Base-by-base conservation (phyloP, 2,113 vertebrate species). In the Lipotes vexillifer region DNA sequence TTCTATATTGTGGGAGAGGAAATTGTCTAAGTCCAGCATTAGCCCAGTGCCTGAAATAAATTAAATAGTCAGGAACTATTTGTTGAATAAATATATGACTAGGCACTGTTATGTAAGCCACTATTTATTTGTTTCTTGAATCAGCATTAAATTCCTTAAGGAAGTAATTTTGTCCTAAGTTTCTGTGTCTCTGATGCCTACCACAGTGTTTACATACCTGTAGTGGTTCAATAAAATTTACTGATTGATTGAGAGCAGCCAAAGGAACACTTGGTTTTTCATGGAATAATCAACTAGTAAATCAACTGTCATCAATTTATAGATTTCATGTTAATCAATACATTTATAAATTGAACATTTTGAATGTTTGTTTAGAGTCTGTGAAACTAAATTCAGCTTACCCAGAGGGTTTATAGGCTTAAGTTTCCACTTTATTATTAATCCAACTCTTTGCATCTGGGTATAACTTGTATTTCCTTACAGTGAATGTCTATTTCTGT, bases 341-440 rank as follows among this genome's bases (percentile, higher is more conserved):
- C 1, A 78, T 2, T 52, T 80, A 61, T 41, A 88, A 68, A 84
- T 33, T 36, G 63, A 71, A 88, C 27, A 90, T 49, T 78, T 59
- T n/a, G 71, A 91, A 83, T 71, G 27, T 52, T 57, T 83, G 25
- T 57, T 88, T 96, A 61, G 36, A 59, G 38, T 63, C 2, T 12
- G 38, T 93, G 31, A 93, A 90, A 77, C 75, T 71, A 88, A 93
- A 78, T 11, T 71, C 38, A 93, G 18, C 4, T 38, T 23, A 93
- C 4, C 11, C 90, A 66, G 15, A 33, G 20, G 44, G 72, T 74
- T 90, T 81, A 61, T 15, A 82, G 49, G 12, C 4, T 61, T 55
- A 57, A 78, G 46, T 5, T 92, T 93, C 31, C 85, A 5, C 41
- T 96, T 98, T 59, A 85, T 91, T 94, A 81, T 61, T 96, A 88